phyloP scores from a whole-genome alignment of 2,888 invertebrate species.

The Tubulanus polymorphus region DNA sequence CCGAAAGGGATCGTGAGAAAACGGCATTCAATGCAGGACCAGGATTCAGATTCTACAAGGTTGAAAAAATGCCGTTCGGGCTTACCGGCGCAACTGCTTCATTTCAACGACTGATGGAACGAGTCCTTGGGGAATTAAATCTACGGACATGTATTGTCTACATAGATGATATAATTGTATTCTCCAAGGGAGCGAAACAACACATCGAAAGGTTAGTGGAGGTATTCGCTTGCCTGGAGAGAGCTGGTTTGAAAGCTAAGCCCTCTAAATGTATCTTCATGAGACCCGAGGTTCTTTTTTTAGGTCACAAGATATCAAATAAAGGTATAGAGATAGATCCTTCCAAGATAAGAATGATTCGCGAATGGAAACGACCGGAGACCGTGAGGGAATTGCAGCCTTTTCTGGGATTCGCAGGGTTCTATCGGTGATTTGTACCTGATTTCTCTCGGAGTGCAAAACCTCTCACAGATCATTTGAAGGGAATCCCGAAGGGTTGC shows the following conservation, averaged over 20 bases:
- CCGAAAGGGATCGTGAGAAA: no score
- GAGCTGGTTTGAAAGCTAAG: background rate
- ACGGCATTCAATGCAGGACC: no score
- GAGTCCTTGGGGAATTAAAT: background rate
- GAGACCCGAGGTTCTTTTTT: background rate
- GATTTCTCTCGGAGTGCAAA: background rate
- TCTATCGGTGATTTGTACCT: background rate
- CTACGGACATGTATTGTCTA: background rate
- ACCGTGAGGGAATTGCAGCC: background rate
- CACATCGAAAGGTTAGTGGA: background rate
- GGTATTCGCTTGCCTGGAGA: background rate
- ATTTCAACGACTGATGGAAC: constrained; percentile 2
- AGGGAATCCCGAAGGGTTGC: no score
- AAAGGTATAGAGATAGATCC: background rate
- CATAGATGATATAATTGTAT: background rate
- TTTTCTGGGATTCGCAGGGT: background rate
- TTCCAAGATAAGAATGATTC: background rate
- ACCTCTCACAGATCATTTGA: background rate
- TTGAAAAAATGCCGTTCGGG: background rate
- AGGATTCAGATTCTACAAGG: no score
- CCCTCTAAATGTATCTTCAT: background rate
- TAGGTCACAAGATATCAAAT: background rate
- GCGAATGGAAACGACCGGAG: background rate
- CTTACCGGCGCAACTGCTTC: background rate
- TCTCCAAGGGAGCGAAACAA: no score